Evolutionary conservation across 2,888 invertebrate genomes (phyloP), one percentile per base, ranked within the genome.

Genomic region (Stenotaenia linearis): DNA sequence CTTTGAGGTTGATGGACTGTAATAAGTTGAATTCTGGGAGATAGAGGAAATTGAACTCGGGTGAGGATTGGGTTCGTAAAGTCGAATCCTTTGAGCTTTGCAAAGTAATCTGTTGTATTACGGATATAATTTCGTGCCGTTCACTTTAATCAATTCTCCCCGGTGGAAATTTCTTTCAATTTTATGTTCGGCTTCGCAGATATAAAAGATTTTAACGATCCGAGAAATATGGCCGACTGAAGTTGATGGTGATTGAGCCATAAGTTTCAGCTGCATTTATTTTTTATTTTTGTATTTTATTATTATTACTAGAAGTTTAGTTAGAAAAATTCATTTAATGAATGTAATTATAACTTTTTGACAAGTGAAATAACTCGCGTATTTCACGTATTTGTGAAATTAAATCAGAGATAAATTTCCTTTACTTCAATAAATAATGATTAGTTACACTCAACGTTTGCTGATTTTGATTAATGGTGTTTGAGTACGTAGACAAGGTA

Each of bases 1-100:
- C n/a, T n/a, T n/a, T n/a, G n/a, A n/a, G n/a, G 93, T 97, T 82
- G 96, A 98, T 85, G 97, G 97, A 10, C 18, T 56, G 56, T 18
- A 23, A 56, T 56, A 12, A 40, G 21, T 0, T 10, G 56, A 56
- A 56, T 5, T 56, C 5, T 4, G 56, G 10, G 23, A 21, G 56
- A 23, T 56, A 56, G 9, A 18, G 1, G 56, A 56, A 56, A 56
- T 23, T 23, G 56, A 56, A 18, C 56, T 10, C 23, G 56, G 9
- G 56, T 23, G 10, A 6, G 18, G 7, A 9, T 1, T n/a, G 56
- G 56, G 56, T 18, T 18, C 56, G 56, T 56, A 56, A 56, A 56
- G 21, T 9, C 18, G 18, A 56, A 56, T 56, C 56, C 56, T 56
- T 56, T 56, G 23, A 56, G 56, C 21, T 21, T 56, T 23, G 18